phyloP scores from a whole-genome alignment of 2,888 invertebrate species.

The Tanypteryx hageni region DNA sequence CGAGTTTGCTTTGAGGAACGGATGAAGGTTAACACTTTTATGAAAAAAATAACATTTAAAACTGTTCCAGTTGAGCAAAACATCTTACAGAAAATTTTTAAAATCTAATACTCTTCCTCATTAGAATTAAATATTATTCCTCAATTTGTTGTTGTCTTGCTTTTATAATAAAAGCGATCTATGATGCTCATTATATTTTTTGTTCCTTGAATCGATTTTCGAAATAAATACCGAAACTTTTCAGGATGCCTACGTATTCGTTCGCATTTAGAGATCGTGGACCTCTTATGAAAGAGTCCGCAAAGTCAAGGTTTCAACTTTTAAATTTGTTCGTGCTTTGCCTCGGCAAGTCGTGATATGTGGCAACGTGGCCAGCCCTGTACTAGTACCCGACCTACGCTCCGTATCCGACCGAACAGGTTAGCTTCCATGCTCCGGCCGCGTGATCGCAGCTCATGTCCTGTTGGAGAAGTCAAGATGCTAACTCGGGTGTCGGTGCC shows the following conservation, averaged over 20 bases:
- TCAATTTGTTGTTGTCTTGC: too few species aligned
- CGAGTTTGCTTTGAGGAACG: too few species aligned
- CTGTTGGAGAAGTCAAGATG: too few species aligned
- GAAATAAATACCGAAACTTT: background rate
- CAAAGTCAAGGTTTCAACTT: background rate
- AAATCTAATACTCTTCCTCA: too few species aligned
- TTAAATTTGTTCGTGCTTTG: background rate
- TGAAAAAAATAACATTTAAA: too few species aligned
- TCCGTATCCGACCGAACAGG: background rate
- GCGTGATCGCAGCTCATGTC: conserved; percentile 12
- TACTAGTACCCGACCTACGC: background rate
- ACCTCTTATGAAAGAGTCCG: background rate
- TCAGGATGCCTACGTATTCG: background rate
- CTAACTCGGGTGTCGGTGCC: background rate
- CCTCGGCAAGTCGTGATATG: conserved; percentile 12
- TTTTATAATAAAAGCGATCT: too few species aligned
- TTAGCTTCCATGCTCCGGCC: conserved; percentile 30
- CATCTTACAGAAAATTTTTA: too few species aligned
- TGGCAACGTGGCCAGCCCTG: conserved; percentile 37
- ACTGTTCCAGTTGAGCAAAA: too few species aligned
- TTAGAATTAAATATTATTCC: too few species aligned
- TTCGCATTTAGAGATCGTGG: background rate
- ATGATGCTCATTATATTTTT: too few species aligned
- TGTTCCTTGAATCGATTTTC: too few species aligned
- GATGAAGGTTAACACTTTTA: too few species aligned